Base-by-base conservation (phyloP, 2,797 vertebrate species). In the Poecilia wingei region DNA sequence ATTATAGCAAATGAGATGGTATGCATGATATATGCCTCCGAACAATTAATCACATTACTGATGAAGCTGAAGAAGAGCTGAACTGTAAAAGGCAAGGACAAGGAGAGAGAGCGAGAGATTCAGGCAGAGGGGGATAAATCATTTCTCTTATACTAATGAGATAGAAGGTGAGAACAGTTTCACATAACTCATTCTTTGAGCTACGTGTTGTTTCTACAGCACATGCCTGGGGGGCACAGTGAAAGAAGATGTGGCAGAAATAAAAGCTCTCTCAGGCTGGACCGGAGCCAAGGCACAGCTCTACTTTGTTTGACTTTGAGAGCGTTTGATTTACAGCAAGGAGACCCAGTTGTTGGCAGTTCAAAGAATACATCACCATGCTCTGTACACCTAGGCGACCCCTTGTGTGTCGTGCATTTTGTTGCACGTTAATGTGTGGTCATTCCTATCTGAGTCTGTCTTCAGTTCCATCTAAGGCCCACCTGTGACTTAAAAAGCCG, bases 221-320 rank as follows among this genome's bases (percentile, higher is more conserved):
- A 91, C 92, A 91, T 91, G 90, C 88, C 94, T 92, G 75, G 90
- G 88, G 93, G 93, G 91, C 89, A 91, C 72, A 61, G 80, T 81
- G 87, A 87, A 85, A 86, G 91, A 91, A 91, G 87, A 92, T 90
- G 92, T 91, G 90, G 93, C 87, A 86, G 90, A 83, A 93, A 92
- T 88, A 92, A 91, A 91, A 90, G 91, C 85, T 86, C 89, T 89
- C 86, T 84, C 77, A 9, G 49, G 82, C 83, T 95, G 95, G 93
- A 90, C 49, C 2, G 0, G 66, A 72, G 94, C 95, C 95, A 95
- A 84, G 82, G 79, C 82, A 88, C 84, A 84, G 88, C 91, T 94
- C 89, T 90, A 94, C 94, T 94, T 94, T 92, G 90, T 94, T 95
- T 95, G 93, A 95, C 94, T 94, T 94, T 95, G 93, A 92, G 91